Evolutionary conservation across 2,113 vertebrate species (phyloP).

Genomic region (Delphinus delphis): DNA sequence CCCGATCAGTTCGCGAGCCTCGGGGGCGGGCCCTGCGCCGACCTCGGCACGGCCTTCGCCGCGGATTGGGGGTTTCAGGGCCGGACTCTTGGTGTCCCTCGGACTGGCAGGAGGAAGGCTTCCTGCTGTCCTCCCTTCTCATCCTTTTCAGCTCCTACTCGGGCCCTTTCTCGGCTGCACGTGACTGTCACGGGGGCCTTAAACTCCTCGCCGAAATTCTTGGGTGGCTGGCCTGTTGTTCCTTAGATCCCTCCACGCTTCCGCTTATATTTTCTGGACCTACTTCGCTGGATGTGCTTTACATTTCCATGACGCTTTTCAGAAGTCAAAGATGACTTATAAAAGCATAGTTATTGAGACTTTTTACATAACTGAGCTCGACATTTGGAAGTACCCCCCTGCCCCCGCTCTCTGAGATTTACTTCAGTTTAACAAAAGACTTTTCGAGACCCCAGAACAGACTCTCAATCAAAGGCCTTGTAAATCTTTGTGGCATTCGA

Average conservation of each 20-base stretch:
- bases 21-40: not conserved
- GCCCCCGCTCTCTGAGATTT: not conserved
- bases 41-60: accelerated
- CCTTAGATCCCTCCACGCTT: not conserved
- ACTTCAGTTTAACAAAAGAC: not conserved
- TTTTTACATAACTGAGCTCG: not conserved
- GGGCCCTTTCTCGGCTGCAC: not conserved
- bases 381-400: not conserved
- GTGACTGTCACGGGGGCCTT: not conserved
- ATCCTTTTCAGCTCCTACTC: not conserved
- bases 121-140: no score
- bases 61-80: not conserved
- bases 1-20: not conserved
- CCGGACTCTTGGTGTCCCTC: not conserved
- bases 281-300: not conserved
- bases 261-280: not conserved
- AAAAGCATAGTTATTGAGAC: not conserved
- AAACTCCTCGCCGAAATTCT: not conserved
- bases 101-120: accelerated
- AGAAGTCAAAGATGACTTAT: not conserved
- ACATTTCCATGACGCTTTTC: not conserved
- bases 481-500: not conserved
- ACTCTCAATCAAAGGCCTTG: not conserved
- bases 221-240: not conserved
- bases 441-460: not conserved